Evolutionary conservation across 2,888 invertebrate species (phyloP).

Genomic region (Kryphioiulus occultus): DNA sequence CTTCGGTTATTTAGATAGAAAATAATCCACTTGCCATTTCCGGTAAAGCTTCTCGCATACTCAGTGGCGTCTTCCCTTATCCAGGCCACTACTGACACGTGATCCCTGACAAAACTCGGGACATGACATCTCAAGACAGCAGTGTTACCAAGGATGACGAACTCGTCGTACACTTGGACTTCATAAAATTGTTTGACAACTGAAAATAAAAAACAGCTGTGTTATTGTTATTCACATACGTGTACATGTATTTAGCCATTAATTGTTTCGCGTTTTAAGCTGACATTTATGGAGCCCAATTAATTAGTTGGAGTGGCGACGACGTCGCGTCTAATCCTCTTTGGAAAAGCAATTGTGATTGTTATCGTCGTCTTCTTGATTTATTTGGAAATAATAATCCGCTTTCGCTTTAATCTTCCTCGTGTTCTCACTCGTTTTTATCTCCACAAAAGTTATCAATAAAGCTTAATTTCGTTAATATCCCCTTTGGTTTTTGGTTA

Average conservation of each 20-base stretch:
- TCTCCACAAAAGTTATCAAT: background rate
- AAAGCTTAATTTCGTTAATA: background rate
- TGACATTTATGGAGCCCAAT: background rate
- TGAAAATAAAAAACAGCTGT: constrained; percentile 51
- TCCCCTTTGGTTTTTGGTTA: background rate
- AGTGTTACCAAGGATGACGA: constrained; percentile 61
- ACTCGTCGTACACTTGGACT: constrained; percentile 60
- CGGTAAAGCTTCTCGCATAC: background rate
- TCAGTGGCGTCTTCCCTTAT: constrained; percentile 51
- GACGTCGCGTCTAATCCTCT: background rate
- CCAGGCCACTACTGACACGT: constrained; percentile 63
- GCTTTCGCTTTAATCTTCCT: background rate
- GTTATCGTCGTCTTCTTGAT: background rate
- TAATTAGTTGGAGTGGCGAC: background rate
- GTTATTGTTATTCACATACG: background rate
- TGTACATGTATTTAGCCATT: background rate
- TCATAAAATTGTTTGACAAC: constrained; percentile 58
- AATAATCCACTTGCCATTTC: constrained; percentile 38
- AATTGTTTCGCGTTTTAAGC: background rate
- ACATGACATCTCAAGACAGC: constrained; percentile 63
- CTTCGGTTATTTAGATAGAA: no score
- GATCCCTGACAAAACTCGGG: constrained; percentile 63
- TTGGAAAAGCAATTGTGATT: background rate
- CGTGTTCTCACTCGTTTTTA: background rate
- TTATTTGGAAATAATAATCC: constrained; percentile 17